Base-by-base conservation (phyloP, 1,140 invertebrate species). In the Pissodes strobi region DNA sequence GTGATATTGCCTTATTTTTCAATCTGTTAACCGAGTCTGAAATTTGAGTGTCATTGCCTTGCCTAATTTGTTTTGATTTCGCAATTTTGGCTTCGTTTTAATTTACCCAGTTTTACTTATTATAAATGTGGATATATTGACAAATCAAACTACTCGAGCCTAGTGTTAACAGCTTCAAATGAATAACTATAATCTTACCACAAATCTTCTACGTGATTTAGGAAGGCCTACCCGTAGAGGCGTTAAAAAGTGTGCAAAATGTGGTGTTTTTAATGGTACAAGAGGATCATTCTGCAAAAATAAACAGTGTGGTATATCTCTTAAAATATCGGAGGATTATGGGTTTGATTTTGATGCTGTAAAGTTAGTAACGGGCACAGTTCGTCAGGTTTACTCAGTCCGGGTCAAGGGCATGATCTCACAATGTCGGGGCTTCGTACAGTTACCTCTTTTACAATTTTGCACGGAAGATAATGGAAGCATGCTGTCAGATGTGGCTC, bases 231-330 rank as follows among this genome's bases (percentile, higher is more conserved):
- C 76, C 3, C 69, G 70, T 53, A 53, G 76, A 34, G 90, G 64
- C 10, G 84, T 92, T 0, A 80, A 87, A 66, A 90, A 88, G 72
- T 93, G 90, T 76, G 86, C 87, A 2, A 90, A 91, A 75, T 93
- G 90, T 82, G 88, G 88, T 0, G 88, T 86, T 2, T 88, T 85
- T 52, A 93, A 92, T 79, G 90, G 90, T 1, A 90, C 88, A 2
- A 77, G 89, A 69, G 87, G 89, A 21, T 78, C 86, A 10, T 85
- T 84, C 59, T 93, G 90, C 74, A 92, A 92, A 75, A 92, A 92
- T 72, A 88, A 89, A 77, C 77, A 83, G 6, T 92, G 90, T 76
- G 84, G 87, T 78, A 84, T 84, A 18, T 82, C 89, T 1, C 90
- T 91, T 64, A 89, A 88, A 74, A 83, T 86, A 64, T 80, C 81